phyloP scores from a whole-genome alignment of 2,888 invertebrate species.

The Hirtodrosophila confusa region DNA sequence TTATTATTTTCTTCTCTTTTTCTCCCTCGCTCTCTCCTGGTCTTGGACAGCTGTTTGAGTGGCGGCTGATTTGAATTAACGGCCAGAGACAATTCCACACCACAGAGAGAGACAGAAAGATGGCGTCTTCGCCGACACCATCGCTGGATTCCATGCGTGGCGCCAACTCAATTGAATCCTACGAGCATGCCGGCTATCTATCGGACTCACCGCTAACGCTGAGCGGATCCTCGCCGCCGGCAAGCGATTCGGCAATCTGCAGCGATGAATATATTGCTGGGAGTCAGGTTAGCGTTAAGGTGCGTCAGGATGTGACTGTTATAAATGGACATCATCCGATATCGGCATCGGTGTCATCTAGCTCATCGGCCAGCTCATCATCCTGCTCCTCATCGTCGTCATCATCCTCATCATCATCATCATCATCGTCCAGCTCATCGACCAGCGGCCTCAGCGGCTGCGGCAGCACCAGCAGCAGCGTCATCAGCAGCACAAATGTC shows the following conservation, averaged over 20 bases:
- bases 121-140: conserved; percentile 95
- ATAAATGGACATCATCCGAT: conserved; percentile 82
- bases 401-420: conserved; percentile 73
- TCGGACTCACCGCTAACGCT: conserved; percentile 91
- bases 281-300: conserved; percentile 60
- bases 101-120: conserved; percentile 85
- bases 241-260: conserved; percentile 93
- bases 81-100: not conserved
- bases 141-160: conserved; percentile 94
- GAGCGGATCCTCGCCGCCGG: conserved; percentile 94
- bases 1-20: not conserved
- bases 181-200: conserved; percentile 92
- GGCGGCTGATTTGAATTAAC: not conserved
- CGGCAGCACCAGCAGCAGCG: conserved; percentile 86
- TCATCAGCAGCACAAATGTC: conserved; percentile 28
- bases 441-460: conserved; percentile 86
- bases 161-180: conserved; percentile 95
- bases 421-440: conserved; percentile 74
- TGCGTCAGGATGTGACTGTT: conserved; percentile 71
- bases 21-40: not conserved
- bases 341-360: conserved; percentile 82
- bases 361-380: conserved; percentile 81
- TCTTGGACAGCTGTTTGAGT: conserved; percentile 7
- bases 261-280: conserved; percentile 86
- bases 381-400: conserved; percentile 79